Percentiles rank a stretch among this genome's conserved stretches.
Evolutionary conservation across 2,113 vertebrate genomes (phyloP).

Genomic region (Arvicanthis niloticus): DNA sequence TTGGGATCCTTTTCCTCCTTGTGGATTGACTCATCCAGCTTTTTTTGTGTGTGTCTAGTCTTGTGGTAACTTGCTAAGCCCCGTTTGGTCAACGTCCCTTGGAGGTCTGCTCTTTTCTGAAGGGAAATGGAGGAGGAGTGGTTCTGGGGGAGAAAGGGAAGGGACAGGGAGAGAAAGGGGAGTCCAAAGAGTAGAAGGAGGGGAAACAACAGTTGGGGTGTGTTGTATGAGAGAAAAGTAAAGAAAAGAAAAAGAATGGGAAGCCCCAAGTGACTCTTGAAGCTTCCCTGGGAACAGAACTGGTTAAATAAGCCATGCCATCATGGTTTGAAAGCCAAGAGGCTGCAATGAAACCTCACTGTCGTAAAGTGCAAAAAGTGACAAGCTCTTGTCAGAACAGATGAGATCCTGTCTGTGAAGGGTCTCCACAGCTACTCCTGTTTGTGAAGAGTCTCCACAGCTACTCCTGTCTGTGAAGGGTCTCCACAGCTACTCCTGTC

Average conservation of each 20-base stretch:
- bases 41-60: background rate
- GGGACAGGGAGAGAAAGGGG: no score
- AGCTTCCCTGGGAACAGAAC: background rate
- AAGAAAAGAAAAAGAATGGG: background rate
- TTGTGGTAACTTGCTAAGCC: background rate
- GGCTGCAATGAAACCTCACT: background rate
- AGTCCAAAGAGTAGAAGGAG: background rate
- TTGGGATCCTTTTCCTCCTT: background rate
- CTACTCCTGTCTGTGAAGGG: background rate
- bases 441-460: background rate
- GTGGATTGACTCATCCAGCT: background rate
- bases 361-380: background rate
- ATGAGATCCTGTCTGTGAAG: background rate
- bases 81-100: background rate
- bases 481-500: background rate
- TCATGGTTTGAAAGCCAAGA: slow-evolving; percentile 1
- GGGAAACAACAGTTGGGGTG: background rate
- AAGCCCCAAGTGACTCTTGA: background rate
- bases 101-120: background rate
- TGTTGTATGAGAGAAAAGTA: background rate
- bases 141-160: background rate
- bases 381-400: background rate
- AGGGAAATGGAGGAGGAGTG: background rate
- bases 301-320: background rate
- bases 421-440: background rate